phyloP scores from a whole-genome alignment of 2,888 invertebrate species.

The Pemphredon lugubris region DNA sequence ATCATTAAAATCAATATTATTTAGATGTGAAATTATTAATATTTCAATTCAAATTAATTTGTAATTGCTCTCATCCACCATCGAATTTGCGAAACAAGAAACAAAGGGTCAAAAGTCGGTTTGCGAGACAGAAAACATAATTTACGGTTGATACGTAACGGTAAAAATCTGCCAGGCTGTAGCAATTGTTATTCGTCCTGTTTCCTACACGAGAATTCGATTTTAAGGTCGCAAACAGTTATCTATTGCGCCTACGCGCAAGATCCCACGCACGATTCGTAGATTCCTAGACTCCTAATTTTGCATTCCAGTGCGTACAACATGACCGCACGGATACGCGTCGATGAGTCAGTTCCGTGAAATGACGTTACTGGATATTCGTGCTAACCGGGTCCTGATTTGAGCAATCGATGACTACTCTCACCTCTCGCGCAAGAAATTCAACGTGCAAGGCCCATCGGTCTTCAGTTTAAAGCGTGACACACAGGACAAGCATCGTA shows the following conservation, averaged over 20 bases:
- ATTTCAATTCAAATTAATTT: too few species aligned
- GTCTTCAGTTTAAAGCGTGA: background rate
- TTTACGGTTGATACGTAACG: too few species aligned
- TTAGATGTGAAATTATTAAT: too few species aligned
- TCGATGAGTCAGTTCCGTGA: slow-evolving; percentile 39
- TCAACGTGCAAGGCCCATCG: background rate
- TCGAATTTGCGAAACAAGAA: too few species aligned
- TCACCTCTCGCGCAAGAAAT: slow-evolving; percentile 14
- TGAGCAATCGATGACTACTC: slow-evolving; percentile 30
- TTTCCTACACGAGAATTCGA: too few species aligned
- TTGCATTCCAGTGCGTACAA: slow-evolving; percentile 8
- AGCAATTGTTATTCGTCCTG: too few species aligned
- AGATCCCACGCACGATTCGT: slow-evolving; percentile 13
- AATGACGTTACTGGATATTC: slow-evolving; percentile 35
- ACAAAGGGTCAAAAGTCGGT: too few species aligned
- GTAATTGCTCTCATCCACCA: too few species aligned
- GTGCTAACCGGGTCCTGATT: slow-evolving; percentile 32
- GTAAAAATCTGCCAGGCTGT: too few species aligned
- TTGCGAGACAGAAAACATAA: too few species aligned
- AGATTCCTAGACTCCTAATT: slow-evolving; percentile 12
- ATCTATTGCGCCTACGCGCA: background rate
- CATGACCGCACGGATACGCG: background rate
- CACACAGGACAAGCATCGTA: background rate
- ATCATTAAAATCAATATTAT: too few species aligned
- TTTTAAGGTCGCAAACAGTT: too few species aligned